Percentiles rank a stretch among this genome's conserved stretches.
These are phyloP conservation scores for Cheumatopsyche charites DNA, from an alignment of 1,140 invertebrate genomes.

Conservation along the genomic window DNA sequence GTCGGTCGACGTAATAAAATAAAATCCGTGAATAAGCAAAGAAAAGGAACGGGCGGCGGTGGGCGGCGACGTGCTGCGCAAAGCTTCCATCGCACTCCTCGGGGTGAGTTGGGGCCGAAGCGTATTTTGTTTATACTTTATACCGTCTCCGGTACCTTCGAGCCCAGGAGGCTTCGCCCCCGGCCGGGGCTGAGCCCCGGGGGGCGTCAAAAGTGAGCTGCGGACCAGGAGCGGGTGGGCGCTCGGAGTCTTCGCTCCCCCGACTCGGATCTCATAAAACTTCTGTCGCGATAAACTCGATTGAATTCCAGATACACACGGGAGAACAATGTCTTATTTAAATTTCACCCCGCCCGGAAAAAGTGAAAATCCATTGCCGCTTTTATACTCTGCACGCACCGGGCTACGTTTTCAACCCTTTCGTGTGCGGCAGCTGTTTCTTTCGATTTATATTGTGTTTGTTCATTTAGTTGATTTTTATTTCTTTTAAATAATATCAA, in stretches of 20 bases:
- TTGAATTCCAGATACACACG: constrained; percentile 39
- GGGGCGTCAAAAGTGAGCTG: constrained; percentile 7
- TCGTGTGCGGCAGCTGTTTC: constrained; percentile 17
- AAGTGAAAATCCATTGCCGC: constrained; percentile 38
- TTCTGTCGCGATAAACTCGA: constrained; percentile 42
- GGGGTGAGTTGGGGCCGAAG: background rate
- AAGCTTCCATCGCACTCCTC: background rate
- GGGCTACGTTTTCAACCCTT: constrained; percentile 24
- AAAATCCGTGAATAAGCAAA: constrained; percentile 48
- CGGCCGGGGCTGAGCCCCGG: background rate
- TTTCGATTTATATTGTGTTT: background rate
- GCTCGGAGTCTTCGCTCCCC: background rate
- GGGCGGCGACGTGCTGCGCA: constrained; percentile 22
- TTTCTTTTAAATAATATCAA: background rate
- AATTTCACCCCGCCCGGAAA: constrained; percentile 31
- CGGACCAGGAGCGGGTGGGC: background rate
- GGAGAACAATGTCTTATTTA: constrained; percentile 40
- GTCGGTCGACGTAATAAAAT: constrained; percentile 46
- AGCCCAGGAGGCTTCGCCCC: background rate
- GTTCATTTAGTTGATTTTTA: background rate
- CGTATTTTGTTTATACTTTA: constrained; percentile 41
- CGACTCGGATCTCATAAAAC: constrained; percentile 38
- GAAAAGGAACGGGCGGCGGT: constrained; percentile 37
- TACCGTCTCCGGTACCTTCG: constrained; percentile 26
- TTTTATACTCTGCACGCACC: constrained; percentile 28